phyloP scores from a whole-genome alignment of 2,113 vertebrate genomes.

The Gallinago media region DNA sequence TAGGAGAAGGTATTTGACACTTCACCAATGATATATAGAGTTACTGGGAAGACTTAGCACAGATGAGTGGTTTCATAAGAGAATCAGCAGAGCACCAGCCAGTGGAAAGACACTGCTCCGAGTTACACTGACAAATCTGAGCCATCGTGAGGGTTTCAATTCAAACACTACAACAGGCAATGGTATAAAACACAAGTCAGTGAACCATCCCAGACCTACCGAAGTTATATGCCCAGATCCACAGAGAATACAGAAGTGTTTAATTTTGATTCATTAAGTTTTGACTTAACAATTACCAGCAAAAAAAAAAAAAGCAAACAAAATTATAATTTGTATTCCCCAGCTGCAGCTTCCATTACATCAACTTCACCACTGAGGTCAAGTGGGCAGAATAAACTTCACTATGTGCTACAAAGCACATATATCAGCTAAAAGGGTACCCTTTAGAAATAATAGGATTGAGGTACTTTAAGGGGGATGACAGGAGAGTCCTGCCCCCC shows the following conservation, averaged over 20 bases:
- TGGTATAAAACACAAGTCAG: not conserved
- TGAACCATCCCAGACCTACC: not conserved
- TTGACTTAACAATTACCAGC: not conserved
- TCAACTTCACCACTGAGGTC: not conserved
- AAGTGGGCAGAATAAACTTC: slow-evolving; percentile 15
- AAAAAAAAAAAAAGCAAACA: not conserved
- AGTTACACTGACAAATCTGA: not conserved
- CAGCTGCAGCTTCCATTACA: slow-evolving; percentile 12
- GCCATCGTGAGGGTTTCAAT: not conserved
- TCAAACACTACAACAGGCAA: not conserved
- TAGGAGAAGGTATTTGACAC: not conserved
- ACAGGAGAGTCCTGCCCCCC: not conserved
- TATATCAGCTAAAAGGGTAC: not conserved
- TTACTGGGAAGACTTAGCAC: not conserved
- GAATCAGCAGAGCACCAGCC: not conserved
- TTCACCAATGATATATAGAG: not conserved
- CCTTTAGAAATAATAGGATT: not conserved
- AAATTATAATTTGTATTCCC: not conserved
- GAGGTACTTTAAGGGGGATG: no score
- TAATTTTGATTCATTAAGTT: not conserved
- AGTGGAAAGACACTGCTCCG: not conserved
- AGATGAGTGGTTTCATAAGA: not conserved
- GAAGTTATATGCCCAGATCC: not conserved
- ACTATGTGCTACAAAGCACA: not conserved
- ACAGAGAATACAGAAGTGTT: not conserved